phyloP scores from a whole-genome alignment of 1,140 invertebrate species.

The Plectus sambesii region DNA sequence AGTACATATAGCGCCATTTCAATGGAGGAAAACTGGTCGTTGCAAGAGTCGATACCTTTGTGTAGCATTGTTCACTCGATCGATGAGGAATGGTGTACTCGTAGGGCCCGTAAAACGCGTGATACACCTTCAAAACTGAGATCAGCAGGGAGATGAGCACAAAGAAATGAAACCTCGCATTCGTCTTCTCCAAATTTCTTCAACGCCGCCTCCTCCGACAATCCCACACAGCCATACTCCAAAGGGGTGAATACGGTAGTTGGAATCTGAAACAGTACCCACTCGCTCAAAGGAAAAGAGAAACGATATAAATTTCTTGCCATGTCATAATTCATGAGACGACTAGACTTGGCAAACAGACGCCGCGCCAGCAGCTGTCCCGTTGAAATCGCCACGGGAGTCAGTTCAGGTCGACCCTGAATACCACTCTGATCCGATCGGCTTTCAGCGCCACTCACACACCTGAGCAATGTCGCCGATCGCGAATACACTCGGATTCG shows the following conservation, averaged over 20 bases:
- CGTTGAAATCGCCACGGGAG: conserved; percentile 86
- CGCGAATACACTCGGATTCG: conserved; percentile 73
- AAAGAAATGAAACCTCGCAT: no score
- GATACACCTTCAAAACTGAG: conserved; percentile 63
- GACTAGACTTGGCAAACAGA: conserved; percentile 29
- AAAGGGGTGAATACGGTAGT: conserved; percentile 92
- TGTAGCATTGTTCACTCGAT: no score
- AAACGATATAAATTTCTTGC: no score
- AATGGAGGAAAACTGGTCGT: no score
- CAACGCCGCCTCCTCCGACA: conserved; percentile 79
- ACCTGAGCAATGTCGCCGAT: conserved; percentile 88
- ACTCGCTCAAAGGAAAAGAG: conserved; percentile 56
- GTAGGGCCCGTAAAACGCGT: conserved; percentile 79
- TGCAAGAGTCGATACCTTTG: no score
- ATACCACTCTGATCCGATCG: no score
- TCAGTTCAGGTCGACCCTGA: conserved; percentile 72
- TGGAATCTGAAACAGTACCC: conserved; percentile 79
- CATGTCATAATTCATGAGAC: background rate
- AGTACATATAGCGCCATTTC: no score
- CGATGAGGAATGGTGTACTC: conserved; percentile 90
- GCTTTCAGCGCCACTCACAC: no score
- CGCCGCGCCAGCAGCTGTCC: conserved; percentile 65
- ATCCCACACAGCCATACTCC: conserved; percentile 83
- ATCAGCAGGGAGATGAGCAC: no score
- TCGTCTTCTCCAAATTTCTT: conserved; percentile 52